phyloP scores from a whole-genome alignment of 1,140 invertebrate genomes.

The Acromyrmex heyeri region DNA sequence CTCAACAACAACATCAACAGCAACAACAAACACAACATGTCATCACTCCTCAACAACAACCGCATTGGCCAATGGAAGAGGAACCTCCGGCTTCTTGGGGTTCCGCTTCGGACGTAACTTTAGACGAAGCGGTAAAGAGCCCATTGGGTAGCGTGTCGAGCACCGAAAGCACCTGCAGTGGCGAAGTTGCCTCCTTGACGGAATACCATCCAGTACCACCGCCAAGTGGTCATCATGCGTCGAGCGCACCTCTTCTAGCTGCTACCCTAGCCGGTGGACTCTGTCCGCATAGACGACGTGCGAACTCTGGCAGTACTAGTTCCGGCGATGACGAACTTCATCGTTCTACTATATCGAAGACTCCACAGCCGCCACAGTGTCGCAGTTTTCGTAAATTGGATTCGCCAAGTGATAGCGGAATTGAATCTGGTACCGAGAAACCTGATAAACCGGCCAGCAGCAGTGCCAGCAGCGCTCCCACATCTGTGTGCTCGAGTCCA shows the following conservation, averaged over 20 bases:
- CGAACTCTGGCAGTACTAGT: conserved; percentile 91
- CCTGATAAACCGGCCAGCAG: conserved; percentile 90
- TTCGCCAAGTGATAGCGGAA: conserved; percentile 96
- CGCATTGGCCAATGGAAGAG: conserved; percentile 86
- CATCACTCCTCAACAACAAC: conserved; percentile 77
- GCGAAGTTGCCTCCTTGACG: conserved; percentile 89
- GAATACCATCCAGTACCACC: conserved; percentile 87
- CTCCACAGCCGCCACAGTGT: conserved; percentile 86
- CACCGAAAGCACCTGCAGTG: conserved; percentile 92
- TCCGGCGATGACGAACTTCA: conserved; percentile 93
- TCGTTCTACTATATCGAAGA: conserved; percentile 88
- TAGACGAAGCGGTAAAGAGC: conserved; percentile 93
- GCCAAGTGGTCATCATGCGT: conserved; percentile 85
- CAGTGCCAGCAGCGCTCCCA: conserved; percentile 90
- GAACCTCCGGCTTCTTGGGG: conserved; percentile 88
- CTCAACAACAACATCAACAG: conserved; percentile 85
- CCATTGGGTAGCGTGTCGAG: conserved; percentile 95
- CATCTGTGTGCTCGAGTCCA: conserved; percentile 94
- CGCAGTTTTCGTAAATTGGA: conserved; percentile 93
- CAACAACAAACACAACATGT: conserved; percentile 75
- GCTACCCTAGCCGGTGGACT: conserved; percentile 91
- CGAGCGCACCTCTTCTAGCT: conserved; percentile 91
- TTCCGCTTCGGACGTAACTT: conserved; percentile 89
- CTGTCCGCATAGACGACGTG: conserved; percentile 90
- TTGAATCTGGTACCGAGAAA: conserved; percentile 96